phyloP scores from a whole-genome alignment of 2,888 invertebrate genomes.

The Prosapia bicincta region DNA sequence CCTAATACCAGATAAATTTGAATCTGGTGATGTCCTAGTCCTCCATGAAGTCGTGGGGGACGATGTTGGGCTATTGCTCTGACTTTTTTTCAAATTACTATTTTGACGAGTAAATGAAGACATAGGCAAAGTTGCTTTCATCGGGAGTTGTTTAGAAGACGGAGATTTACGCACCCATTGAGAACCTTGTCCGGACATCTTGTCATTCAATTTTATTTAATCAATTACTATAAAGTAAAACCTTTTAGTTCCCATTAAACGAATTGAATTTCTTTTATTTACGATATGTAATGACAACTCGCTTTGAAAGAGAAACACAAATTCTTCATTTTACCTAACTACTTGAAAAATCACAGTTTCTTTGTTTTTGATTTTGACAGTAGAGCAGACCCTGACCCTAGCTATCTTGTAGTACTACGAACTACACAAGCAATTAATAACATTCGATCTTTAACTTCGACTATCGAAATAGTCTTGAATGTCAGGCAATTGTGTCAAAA shows the following conservation, averaged over 20 bases:
- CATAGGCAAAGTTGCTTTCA: constrained; percentile 74
- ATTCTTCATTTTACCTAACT: background rate
- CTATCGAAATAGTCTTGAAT: background rate
- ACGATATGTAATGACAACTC: background rate
- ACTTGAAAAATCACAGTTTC: background rate
- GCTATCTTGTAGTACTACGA: constrained; percentile 23
- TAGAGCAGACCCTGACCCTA: constrained; percentile 20
- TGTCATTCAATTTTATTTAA: constrained; percentile 29
- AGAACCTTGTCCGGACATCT: constrained; percentile 54
- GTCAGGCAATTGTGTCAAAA: too few relatives aligned
- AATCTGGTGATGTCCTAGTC: constrained; percentile 63
- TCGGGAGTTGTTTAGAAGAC: constrained; percentile 58
- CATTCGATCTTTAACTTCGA: background rate
- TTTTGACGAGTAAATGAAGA: constrained; percentile 66
- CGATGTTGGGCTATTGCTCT: constrained; percentile 61
- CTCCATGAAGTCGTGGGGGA: constrained; percentile 67
- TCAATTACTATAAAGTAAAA: background rate
- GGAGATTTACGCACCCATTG: constrained; percentile 62
- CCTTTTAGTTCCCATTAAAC: background rate
- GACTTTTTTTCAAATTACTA: constrained; percentile 56
- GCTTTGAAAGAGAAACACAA: background rate
- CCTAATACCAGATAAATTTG: constrained; percentile 64
- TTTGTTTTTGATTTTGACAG: constrained; percentile 27
- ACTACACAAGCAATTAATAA: constrained; percentile 9
- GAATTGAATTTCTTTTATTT: background rate